Percentiles rank a stretch among this genome's conserved stretches.
Evolutionary conservation across 2,113 vertebrate species (phyloP).

Genomic region (Trachemys scripta): DNA sequence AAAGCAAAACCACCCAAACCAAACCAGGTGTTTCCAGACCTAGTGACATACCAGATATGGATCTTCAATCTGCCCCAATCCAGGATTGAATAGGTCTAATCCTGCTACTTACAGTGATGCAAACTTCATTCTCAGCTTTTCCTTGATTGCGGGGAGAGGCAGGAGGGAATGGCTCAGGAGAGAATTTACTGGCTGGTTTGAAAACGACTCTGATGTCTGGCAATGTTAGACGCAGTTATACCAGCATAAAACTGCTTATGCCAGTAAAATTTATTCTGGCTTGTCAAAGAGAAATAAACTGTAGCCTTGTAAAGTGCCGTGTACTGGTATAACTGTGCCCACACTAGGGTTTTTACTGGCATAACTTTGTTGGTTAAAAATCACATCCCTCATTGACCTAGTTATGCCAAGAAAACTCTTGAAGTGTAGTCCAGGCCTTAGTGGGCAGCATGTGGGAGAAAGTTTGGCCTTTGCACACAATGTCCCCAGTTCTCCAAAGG

Average conservation of each 20-base stretch:
- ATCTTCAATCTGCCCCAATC: neutral
- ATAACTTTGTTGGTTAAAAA: neutral
- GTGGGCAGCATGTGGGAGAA: neutral
- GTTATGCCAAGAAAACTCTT: neutral
- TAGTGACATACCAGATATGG: neutral
- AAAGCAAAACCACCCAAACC: neutral
- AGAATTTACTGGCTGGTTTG: neutral
- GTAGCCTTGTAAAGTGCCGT: neutral
- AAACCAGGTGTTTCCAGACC: neutral
- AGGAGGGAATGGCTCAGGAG: neutral
- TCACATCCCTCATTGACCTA: neutral
- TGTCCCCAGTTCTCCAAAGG: neutral
- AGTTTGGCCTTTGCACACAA: too few species aligned
- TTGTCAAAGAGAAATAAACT: neutral
- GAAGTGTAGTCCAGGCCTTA: neutral
- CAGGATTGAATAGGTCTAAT: neutral
- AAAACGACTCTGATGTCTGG: neutral
- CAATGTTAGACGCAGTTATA: neutral
- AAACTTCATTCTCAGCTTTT: neutral
- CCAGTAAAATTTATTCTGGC: neutral
- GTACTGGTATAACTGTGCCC: neutral
- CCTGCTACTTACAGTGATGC: neutral
- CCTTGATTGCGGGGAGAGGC: neutral
- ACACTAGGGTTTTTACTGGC: accelerated
- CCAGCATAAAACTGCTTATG: neutral